Percentiles rank a stretch among this genome's conserved stretches.
phyloP scores from a whole-genome alignment of 1,140 invertebrate species.

The Amyelois transitella region DNA sequence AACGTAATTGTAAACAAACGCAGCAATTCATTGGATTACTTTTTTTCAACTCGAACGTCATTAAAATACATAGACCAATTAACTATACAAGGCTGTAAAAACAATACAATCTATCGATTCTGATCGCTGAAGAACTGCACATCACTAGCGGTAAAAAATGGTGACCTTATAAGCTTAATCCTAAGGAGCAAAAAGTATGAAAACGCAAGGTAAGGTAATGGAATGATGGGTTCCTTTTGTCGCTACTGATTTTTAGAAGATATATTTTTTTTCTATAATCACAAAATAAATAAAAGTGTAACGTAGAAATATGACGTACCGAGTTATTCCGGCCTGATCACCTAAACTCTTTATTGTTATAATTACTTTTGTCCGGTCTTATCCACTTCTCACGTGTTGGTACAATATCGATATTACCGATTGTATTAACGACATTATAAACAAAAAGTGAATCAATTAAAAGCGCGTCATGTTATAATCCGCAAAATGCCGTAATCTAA shows the following conservation, averaged over 20 bases:
- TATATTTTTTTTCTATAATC: too few relatives aligned
- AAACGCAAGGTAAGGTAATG: not conserved
- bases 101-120: not conserved
- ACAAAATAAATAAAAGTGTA: too few relatives aligned
- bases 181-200: not conserved
- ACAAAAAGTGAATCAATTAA: too few relatives aligned
- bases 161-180: conserved; percentile 31
- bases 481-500: too few relatives aligned
- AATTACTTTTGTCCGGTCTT: too few relatives aligned
- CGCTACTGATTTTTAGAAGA: conserved; percentile 9
- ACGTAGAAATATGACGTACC: too few relatives aligned
- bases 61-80: not conserved
- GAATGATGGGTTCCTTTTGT: not conserved
- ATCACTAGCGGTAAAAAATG: conserved; percentile 12
- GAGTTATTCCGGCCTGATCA: too few relatives aligned
- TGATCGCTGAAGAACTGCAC: not conserved
- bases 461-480: too few relatives aligned
- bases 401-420: too few relatives aligned
- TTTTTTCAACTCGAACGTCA: not conserved
- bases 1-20: not conserved
- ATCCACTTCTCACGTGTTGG: too few relatives aligned
- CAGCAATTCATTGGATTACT: not conserved
- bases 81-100: not conserved
- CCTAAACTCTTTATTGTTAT: too few relatives aligned
- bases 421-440: too few relatives aligned